Conservation (phyloP, 2,113 vertebrate genomes). For the Anhinga anhinga region DNA sequence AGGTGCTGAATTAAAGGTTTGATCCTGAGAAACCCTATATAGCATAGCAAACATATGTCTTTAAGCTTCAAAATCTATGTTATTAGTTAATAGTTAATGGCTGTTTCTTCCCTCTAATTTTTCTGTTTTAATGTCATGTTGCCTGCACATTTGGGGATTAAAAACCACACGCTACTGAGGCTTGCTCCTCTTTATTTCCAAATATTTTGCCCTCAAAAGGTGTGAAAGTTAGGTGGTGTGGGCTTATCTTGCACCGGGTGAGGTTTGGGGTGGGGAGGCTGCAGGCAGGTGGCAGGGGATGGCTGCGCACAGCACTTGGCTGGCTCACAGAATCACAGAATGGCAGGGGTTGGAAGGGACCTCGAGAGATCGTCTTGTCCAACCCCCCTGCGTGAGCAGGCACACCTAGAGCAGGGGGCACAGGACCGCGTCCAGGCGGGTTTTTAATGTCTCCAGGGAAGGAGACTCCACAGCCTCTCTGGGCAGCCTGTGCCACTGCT, state of each 20-base stretch:
- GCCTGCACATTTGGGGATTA: background rate
- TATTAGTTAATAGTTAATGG: too few species aligned
- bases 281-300: background rate
- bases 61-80: background rate
- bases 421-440: too few species aligned
- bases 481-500: too few species aligned
- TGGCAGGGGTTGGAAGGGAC: too few species aligned
- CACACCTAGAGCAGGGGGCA: too few species aligned
- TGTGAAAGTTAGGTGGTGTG: background rate
- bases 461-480: too few species aligned
- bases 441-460: too few species aligned
- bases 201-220: background rate
- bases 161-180: background rate
- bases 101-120: background rate
- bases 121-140: background rate
- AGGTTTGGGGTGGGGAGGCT: background rate
- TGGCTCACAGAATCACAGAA: too few species aligned
- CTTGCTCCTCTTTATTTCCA: background rate
- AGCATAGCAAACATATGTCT: background rate
- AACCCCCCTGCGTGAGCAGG: too few species aligned
- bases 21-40: background rate
- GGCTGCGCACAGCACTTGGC: background rate
- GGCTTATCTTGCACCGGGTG: background rate
- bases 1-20: background rate
- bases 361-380: too few species aligned